Base-by-base conservation (phyloP, 2,113 vertebrate genomes). In the Phalacrocorax brasilianus region DNA sequence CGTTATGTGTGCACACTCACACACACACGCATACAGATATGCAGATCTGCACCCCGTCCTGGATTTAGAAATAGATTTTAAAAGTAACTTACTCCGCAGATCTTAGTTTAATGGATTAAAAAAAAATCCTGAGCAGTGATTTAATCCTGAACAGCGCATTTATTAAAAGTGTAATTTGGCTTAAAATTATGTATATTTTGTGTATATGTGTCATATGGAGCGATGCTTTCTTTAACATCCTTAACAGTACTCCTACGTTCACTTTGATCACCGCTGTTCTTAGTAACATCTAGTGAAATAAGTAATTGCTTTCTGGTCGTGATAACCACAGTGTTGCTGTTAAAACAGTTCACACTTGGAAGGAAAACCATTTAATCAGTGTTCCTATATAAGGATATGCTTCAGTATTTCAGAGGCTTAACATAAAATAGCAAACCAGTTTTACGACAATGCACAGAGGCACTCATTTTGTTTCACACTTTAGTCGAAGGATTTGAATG, bases 391-490 rank as follows among this genome's bases (percentile, higher is more conserved):
- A 91, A 91, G 91, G 96, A 35, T 53, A 66, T 89, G 85, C 89
- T 96, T 88, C 49, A 67, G 85, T 68, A 33, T 95, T 93, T 87
- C 52, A 18, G 65, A 81, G 84, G 67, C 75, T 94, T 85, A 52
- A 65, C 32, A 35, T 68, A 58, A 91, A 93, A 91, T 61, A 81
- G 62, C 86, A 67, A 91, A 81, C 74, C 82, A 66, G 81, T 87
- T 88, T 75, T 73, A 53, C 67, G 72, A 63, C 95, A 86, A 62
- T 56, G 86, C 91, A 58, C 6, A n/a, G 77, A 92, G 76, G 82
- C 91, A n/a, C 87, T 79, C 75, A 28, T 91, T 97, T 95, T 80
- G 90, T 91, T 94, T 93, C 88, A 79, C 95, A 95, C 96, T 97
- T 97, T 66, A 95, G 67, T 83, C 67, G 87, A 79, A 96, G 93